phyloP scores from a whole-genome alignment of 2,113 vertebrate species.

The Gymnobelideus leadbeateri region DNA sequence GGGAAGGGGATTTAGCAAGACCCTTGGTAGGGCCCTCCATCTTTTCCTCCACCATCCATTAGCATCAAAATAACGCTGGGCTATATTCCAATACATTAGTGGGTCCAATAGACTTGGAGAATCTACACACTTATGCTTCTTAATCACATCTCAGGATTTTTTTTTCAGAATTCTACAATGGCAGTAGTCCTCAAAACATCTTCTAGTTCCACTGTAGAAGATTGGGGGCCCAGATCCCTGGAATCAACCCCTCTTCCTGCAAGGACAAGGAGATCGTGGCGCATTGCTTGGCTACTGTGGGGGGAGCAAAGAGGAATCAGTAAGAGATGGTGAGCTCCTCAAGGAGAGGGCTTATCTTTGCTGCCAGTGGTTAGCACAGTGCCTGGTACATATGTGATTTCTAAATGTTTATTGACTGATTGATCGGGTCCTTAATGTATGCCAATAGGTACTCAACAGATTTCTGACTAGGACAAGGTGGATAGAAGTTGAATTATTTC shows the following conservation, averaged over 20 bases:
- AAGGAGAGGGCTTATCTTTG: neutral
- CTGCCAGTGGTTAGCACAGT: neutral
- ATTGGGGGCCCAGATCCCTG: neutral
- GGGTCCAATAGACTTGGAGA: neutral
- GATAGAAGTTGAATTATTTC: neutral
- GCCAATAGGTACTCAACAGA: neutral
- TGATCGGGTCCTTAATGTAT: neutral
- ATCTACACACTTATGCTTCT: neutral
- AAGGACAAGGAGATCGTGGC: neutral
- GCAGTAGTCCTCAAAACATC: neutral
- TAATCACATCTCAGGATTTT: neutral
- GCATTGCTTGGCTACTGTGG: neutral
- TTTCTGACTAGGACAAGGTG: neutral
- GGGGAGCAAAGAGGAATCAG: neutral
- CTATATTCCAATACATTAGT: neutral
- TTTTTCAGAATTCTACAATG: neutral
- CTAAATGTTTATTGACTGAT: neutral
- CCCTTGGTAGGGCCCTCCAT: neutral
- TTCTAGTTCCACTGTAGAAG: neutral
- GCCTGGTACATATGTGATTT: neutral
- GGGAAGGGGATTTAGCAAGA: neutral
- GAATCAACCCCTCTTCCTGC: neutral
- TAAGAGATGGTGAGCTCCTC: neutral
- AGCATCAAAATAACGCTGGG: neutral
- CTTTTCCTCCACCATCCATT: neutral